Evolutionary conservation across 1,140 invertebrate species (phyloP), one percentile per base, ranked within the genome.

Genomic region (Paraescarpia echinospica): DNA sequence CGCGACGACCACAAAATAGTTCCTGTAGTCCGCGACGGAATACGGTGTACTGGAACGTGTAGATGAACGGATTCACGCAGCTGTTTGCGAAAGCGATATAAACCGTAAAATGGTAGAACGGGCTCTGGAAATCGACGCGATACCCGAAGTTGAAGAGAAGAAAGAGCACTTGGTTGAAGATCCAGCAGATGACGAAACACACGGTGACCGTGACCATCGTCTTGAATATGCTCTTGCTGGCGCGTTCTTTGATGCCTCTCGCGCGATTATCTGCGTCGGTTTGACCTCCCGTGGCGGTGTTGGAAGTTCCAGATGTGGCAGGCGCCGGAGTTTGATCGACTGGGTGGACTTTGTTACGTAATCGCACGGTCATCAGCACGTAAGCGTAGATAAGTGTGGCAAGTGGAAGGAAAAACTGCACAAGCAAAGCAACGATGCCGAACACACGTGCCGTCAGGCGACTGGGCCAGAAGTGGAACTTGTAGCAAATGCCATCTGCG

Each of bases 61-160:
- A 93, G 77, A 92, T 93, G 51, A 92, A 92, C 89, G 92, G 92
- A 89, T 92, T 92, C 22, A 92, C 31, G 77, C 92, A 92, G 89
- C 33, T 34, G 89, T 92, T 92, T 1, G 34, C 34, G 48, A 92
- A 92, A 41, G 48, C 88, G 77, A 89, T 33, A n/a, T 89, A 31
- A 4, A 92, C 48, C 27, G 92, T 89, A 12, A 89, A 59, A 34
- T 92, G 77, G 88, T 92, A 92, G 89, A 92, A 59, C 31, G 33
- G 34, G 33, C 77, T 89, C n/a, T n/a, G 22, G 92, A 89, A 89
- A 9, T 89, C 48, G 22, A 89, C 88, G 59, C 12, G 51, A 89
- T 92, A 92, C 51, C 77, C 77, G 33, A 92, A 18, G 33, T 34
- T 33, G 33, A 33, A 89, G 48, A 92, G 92, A 6, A 89, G 34